phyloP scores from a whole-genome alignment of 64 coral and sea anemone species.

The Porites australiensis region DNA sequence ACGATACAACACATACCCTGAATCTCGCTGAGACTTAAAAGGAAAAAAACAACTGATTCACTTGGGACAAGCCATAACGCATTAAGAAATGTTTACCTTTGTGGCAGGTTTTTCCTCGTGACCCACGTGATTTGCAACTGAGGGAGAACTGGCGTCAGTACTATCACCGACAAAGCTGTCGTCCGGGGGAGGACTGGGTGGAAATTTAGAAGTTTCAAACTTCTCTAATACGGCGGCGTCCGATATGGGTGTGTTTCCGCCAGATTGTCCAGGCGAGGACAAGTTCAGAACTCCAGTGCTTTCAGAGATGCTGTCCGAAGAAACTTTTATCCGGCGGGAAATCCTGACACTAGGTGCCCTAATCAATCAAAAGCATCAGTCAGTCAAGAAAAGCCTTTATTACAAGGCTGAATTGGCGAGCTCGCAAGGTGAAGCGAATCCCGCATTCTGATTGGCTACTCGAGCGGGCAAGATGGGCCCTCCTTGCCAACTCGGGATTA shows the following conservation, averaged over 20 bases:
- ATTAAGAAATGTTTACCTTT: too few species aligned
- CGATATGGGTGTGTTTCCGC: not conserved
- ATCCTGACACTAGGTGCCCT: constrained; percentile 91
- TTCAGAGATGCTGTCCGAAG: constrained; percentile 77
- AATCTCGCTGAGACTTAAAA: too few species aligned
- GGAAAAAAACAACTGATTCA: too few species aligned
- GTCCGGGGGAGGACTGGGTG: constrained; percentile 75
- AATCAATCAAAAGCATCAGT: not conserved
- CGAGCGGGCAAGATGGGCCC: too few species aligned
- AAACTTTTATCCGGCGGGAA: constrained; percentile 75
- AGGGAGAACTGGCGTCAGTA: constrained; percentile 43
- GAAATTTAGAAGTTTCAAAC: constrained; percentile 85
- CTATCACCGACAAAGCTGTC: constrained; percentile 47
- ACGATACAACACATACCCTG: too few species aligned
- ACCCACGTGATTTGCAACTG: constrained; percentile 52
- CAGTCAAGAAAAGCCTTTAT: not conserved
- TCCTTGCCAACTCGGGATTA: too few species aligned
- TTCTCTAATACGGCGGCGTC: constrained; percentile 64
- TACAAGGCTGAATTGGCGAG: too few species aligned
- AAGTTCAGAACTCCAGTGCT: constrained; percentile 85
- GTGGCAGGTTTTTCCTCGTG: constrained; percentile 1
- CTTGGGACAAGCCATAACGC: too few species aligned
- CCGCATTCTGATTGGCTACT: too few species aligned
- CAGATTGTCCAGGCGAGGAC: constrained; percentile 12
- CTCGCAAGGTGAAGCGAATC: too few species aligned